Evolutionary conservation across 2,888 invertebrate genomes (phyloP), one percentile per base, ranked within the genome.

Genomic region (Drosophila meridionalis): DNA sequence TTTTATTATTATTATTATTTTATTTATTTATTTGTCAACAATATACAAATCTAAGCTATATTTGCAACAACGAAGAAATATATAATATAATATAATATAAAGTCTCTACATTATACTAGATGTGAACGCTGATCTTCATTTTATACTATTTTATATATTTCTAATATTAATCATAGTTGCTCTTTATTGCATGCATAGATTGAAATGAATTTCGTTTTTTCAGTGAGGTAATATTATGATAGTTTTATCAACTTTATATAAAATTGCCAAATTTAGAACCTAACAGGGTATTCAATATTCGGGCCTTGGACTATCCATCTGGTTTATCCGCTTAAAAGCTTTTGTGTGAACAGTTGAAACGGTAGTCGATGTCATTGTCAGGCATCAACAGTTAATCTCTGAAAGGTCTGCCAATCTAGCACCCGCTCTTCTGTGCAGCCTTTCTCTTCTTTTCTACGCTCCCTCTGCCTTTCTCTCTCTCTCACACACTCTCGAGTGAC

Each of bases 381-480:
- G 45, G 32, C 66, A 40, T 53, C 53, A 58, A 83, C 76, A 76
- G 80, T 84, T 86, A 83, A 87, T 81, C 79, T 76, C 64, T 79
- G 82, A 81, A 82, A 86, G 82, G 72, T 83, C 71, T 77, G 50
- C 28, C 73, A 66, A 79, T 69, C 52, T 66, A 50, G 63, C 58
- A 56, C 66, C 28, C 34, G 38, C 52, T 67, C 60, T 45, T 59
- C 58, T 36, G 26, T 42, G 26, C 26, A 47, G 55, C 76, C 76
- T 76, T 67, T 60, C 68, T 73, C 42, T 69, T 26, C 28, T 28
- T 48, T 52, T 42, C 30, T 47, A 30, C 26, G 20, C 50, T 50
- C 47, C 60, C 28, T 26, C 50, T 64, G 7, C 63, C 50, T 64
- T n/a, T 26, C 53, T 59, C 14, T 68, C 52, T 64, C 52, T 65